Conservation (phyloP, 2,797 vertebrate species). For the Sebastes cheni region DNA sequence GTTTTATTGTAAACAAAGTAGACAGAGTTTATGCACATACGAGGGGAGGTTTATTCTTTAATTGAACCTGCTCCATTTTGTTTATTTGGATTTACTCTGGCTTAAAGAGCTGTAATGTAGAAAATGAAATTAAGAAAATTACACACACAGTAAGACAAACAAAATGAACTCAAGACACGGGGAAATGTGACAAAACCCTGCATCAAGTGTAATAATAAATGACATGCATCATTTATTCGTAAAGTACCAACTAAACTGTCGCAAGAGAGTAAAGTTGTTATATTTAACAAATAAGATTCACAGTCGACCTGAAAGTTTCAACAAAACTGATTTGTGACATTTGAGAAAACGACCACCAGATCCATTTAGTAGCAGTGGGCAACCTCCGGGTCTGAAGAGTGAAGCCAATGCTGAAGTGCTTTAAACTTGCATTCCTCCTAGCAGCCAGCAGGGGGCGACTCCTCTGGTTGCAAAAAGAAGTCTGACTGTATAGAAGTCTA, state of each 20-base stretch:
- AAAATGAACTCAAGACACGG: constrained; percentile 36
- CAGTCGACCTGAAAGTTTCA: not conserved
- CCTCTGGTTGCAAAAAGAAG: too few species aligned
- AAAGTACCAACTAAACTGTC: constrained; percentile 16
- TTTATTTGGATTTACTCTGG: constrained; percentile 20
- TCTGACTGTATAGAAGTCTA: too few species aligned
- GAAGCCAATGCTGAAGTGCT: too few species aligned
- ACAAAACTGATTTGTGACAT: not conserved
- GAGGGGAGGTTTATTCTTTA: constrained; percentile 49
- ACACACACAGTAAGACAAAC: constrained; percentile 24
- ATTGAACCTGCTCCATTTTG: constrained; percentile 26
- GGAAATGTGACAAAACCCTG: constrained; percentile 27
- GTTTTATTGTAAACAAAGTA: constrained; percentile 35
- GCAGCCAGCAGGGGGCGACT: too few species aligned
- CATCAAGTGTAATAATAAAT: constrained; percentile 48
- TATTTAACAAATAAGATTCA: constrained; percentile 22
- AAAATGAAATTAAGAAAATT: not conserved
- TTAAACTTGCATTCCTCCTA: rapidly evolving
- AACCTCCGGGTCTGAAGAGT: too few species aligned
- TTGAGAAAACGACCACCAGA: not conserved
- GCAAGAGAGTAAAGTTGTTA: not conserved
- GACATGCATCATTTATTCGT: constrained; percentile 45
- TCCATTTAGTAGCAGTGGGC: not conserved
- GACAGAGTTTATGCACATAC: constrained; percentile 48
- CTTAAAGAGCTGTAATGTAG: constrained; percentile 31